Percentiles rank a stretch among this genome's conserved stretches.
phyloP scores from a whole-genome alignment of 1,140 invertebrate species.

The Procambarus clarkii region DNA sequence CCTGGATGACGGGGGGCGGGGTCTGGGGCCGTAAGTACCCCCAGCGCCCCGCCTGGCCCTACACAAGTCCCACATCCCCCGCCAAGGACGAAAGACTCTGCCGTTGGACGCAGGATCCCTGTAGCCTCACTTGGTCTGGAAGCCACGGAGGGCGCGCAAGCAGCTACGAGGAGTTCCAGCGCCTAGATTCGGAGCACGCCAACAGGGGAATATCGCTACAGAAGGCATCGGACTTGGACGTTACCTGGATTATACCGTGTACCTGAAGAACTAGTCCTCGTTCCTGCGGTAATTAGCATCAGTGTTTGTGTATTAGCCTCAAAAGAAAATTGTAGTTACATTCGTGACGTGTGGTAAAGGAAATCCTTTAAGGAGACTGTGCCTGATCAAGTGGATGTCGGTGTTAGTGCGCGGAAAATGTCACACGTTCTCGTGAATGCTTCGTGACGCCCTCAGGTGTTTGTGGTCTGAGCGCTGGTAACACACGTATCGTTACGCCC shows the following conservation, averaged over 20 bases:
- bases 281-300: constrained; percentile 12
- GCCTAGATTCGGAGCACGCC: constrained; percentile 15
- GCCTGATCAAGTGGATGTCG: not conserved
- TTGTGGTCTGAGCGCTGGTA: not conserved
- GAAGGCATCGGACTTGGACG: not conserved
- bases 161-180: constrained; percentile 64
- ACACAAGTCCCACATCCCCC: constrained; percentile 45
- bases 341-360: constrained; percentile 15
- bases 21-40: constrained; percentile 45
- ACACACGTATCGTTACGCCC: not conserved
- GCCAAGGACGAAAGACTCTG: constrained; percentile 52
- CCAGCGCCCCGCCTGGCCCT: constrained; percentile 29
- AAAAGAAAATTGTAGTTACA: constrained; percentile 13
- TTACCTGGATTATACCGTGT: constrained; percentile 16
- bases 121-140: constrained; percentile 62
- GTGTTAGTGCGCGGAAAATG: not conserved
- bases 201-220: not conserved
- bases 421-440: not conserved
- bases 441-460: not conserved
- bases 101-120: constrained; percentile 24
- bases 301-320: constrained; percentile 13
- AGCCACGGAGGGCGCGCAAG: constrained; percentile 60
- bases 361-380: constrained; percentile 17
- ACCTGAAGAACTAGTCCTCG: not conserved
- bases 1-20: constrained; percentile 41